phyloP scores from a whole-genome alignment of 2,888 invertebrate genomes.

The Rhagophthalmus giganteus region DNA sequence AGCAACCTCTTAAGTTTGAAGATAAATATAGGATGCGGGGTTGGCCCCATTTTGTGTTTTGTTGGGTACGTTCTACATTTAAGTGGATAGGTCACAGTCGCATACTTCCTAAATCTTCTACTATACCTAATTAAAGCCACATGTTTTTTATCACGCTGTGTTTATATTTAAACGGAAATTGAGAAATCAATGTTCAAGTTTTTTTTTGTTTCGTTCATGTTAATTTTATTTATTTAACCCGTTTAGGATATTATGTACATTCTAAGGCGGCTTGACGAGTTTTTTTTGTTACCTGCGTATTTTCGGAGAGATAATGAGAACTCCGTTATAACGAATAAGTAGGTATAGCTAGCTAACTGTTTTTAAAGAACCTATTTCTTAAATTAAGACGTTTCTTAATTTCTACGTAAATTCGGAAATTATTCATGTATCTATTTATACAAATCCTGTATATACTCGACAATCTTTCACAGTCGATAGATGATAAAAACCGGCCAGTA shows the following conservation, averaged over 20 bases:
- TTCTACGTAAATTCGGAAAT: no score
- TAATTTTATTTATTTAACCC: not conserved
- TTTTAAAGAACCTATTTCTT: not conserved
- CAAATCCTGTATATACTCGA: no score
- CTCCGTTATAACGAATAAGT: slow-evolving; percentile 8
- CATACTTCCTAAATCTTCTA: slow-evolving; percentile 15
- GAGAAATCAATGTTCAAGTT: not conserved
- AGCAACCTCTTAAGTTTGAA: not conserved
- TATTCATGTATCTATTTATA: no score
- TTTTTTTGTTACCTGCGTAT: not conserved
- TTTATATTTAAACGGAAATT: not conserved
- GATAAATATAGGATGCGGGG: slow-evolving; percentile 16
- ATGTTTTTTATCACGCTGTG: slow-evolving; percentile 4
- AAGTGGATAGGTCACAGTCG: slow-evolving; percentile 25
- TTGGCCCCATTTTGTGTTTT: slow-evolving; percentile 6
- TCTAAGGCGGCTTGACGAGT: not conserved
- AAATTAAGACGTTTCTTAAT: no score
- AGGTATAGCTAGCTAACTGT: slow-evolving; percentile 5
- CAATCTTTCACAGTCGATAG: no score
- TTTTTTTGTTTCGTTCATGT: not conserved
- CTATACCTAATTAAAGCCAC: slow-evolving; percentile 24
- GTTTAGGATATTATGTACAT: not conserved
- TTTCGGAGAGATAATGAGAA: not conserved
- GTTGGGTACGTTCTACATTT: slow-evolving; percentile 14
- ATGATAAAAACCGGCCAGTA: not conserved